Evolutionary conservation across 2,113 vertebrate genomes (phyloP).

Genomic region (Crotalus viridis): DNA sequence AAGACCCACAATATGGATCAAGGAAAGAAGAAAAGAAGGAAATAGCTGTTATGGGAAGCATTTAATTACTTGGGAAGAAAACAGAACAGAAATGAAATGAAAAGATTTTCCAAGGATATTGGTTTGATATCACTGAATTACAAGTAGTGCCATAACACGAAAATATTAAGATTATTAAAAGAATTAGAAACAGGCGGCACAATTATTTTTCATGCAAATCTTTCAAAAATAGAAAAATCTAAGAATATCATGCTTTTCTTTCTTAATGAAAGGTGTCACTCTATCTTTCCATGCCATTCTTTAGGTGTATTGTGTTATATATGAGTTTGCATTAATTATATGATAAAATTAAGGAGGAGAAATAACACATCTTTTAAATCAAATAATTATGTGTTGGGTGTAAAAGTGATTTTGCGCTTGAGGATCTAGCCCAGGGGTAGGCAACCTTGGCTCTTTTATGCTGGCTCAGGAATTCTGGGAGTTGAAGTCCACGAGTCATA

Average conservation of each 20-base stretch:
- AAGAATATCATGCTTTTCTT: neutral
- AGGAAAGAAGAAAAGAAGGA: neutral
- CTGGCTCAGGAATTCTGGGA: no score
- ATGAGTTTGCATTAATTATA: neutral
- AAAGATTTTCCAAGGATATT: slow-evolving; percentile 32
- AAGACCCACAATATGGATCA: neutral
- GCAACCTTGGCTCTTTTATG: no score
- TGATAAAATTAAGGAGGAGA: neutral
- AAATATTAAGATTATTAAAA: neutral
- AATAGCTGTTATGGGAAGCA: slow-evolving; percentile 55
- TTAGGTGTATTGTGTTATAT: neutral
- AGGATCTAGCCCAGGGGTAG: neutral
- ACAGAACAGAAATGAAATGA: slow-evolving; percentile 29
- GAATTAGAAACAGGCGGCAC: neutral
- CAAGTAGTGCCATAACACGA: neutral
- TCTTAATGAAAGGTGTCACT: neutral
- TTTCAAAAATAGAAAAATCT: neutral
- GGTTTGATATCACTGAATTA: slow-evolving; percentile 12
- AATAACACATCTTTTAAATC: neutral
- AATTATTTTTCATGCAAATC: neutral
- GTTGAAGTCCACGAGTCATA: no score
- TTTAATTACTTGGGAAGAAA: slow-evolving; percentile 44
- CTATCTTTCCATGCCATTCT: neutral
- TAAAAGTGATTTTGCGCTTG: neutral
- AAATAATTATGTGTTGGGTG: neutral